phyloP scores from a whole-genome alignment of 2,888 invertebrate genomes.

The Mesorhabditis belari region DNA sequence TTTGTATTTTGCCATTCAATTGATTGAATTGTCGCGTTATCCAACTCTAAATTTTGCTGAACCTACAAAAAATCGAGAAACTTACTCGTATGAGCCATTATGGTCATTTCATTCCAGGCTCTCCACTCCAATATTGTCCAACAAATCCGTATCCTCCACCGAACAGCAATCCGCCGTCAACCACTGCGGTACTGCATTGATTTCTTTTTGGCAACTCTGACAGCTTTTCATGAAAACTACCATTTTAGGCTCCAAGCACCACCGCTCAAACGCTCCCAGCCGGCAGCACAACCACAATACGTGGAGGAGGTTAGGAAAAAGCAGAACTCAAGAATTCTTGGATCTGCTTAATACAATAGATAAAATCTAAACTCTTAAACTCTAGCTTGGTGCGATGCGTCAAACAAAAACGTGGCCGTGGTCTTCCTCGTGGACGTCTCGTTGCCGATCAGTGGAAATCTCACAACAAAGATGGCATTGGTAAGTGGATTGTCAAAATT shows the following conservation, averaged over 20 bases:
- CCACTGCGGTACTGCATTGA: not conserved
- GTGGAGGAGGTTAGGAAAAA: too few relatives aligned
- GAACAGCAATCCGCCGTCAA: not conserved
- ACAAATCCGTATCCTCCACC: not conserved
- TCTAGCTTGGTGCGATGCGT: not conserved
- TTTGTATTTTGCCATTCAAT: slow-evolving; percentile 94
- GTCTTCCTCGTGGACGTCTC: not conserved
- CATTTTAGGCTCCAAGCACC: not conserved
- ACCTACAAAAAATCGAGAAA: not conserved
- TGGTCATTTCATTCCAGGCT: too few relatives aligned
- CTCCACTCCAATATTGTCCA: too few relatives aligned
- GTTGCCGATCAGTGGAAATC: not conserved
- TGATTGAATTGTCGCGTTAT: slow-evolving; percentile 83
- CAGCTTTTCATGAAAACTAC: too few relatives aligned
- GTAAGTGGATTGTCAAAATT: too few relatives aligned
- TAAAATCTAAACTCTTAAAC: too few relatives aligned
- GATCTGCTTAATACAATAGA: too few relatives aligned
- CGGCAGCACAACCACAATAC: not conserved
- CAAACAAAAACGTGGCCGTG: not conserved
- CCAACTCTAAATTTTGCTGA: slow-evolving; percentile 65
- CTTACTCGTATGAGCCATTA: slow-evolving; percentile 93
- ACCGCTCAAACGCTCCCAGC: too few relatives aligned
- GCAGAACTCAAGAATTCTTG: too few relatives aligned
- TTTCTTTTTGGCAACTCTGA: too few relatives aligned
- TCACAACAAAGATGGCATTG: not conserved